Conservation (phyloP, 2,113 vertebrate species). For the Anguilla rostrata region DNA sequence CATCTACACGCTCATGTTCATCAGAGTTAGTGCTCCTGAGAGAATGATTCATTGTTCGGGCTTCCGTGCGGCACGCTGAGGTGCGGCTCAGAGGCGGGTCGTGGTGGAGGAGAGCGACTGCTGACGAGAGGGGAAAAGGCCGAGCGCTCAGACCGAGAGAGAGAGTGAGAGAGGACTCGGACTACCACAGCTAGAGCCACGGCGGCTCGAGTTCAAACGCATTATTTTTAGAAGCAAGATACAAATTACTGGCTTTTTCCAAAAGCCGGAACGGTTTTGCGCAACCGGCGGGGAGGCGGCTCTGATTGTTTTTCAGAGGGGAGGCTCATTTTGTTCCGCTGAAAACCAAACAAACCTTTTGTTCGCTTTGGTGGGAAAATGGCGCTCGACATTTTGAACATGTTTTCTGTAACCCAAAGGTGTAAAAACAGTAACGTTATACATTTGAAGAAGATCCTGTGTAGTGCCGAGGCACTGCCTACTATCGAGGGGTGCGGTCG, state of each 20-base stretch:
- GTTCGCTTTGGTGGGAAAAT: not conserved
- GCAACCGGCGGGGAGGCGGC: not conserved
- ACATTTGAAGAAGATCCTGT: not conserved
- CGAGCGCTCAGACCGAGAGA: not conserved
- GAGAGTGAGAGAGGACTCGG: not conserved
- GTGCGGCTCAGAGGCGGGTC: not conserved
- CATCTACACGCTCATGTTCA: not conserved
- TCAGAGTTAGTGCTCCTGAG: not conserved
- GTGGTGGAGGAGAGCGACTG: not conserved
- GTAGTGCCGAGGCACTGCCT: slow-evolving; percentile 6
- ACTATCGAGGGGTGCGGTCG: slow-evolving; percentile 23
- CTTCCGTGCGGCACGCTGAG: not conserved
- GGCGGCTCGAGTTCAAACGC: not conserved
- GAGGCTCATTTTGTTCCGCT: not conserved
- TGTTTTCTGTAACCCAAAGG: not conserved
- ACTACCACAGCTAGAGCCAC: not conserved
- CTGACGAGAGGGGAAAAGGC: not conserved
- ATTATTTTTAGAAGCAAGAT: slow-evolving; percentile 13
- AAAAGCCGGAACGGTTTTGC: not conserved
- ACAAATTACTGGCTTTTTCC: not conserved
- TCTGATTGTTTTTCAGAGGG: not conserved
- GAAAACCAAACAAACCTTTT: not conserved
- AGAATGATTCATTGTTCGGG: not conserved
- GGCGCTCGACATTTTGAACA: not conserved
- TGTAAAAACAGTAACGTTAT: not conserved